These are phyloP conservation scores for Latheticus oryzae DNA, from an alignment of 2,888 invertebrate species.

Conservation along the genomic window DNA sequence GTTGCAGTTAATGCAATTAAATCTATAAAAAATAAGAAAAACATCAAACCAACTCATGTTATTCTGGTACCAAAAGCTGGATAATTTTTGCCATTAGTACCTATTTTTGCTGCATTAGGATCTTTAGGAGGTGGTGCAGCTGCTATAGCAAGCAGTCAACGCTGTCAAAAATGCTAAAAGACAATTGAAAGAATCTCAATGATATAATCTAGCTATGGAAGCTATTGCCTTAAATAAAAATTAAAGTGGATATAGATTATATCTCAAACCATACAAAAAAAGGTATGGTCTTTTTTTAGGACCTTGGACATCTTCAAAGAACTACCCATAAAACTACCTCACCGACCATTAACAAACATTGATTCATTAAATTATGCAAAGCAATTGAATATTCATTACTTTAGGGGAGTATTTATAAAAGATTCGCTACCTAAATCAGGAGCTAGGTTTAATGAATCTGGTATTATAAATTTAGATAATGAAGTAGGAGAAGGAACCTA, in stretches of 20 bases:
- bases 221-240: conserved; percentile 57
- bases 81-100: conserved; percentile 49
- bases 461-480: conserved; percentile 25
- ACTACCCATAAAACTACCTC: conserved; percentile 42
- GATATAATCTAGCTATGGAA: conserved; percentile 61
- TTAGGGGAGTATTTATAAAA: conserved; percentile 45
- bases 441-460: conserved; percentile 24
- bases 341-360: conserved; percentile 36
- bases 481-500: conserved; percentile 11
- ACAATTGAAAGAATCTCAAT: conserved; percentile 53
- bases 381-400: conserved; percentile 39
- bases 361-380: conserved; percentile 41
- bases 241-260: conserved; percentile 50
- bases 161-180: conserved; percentile 55
- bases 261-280: conserved; percentile 51
- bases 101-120: conserved; percentile 57
- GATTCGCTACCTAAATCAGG: conserved; percentile 32
- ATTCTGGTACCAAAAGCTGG: conserved; percentile 57
- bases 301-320: conserved; percentile 24
- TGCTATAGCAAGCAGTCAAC: conserved; percentile 57
- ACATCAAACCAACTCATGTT: conserved; percentile 26
- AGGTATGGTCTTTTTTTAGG: conserved; percentile 38
- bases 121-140: conserved; percentile 59
- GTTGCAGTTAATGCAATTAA: conserved; percentile 2
- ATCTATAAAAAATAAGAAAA: neutral